Evolutionary conservation across 1,140 invertebrate species (phyloP).

Genomic region (Cotesia typhae): DNA sequence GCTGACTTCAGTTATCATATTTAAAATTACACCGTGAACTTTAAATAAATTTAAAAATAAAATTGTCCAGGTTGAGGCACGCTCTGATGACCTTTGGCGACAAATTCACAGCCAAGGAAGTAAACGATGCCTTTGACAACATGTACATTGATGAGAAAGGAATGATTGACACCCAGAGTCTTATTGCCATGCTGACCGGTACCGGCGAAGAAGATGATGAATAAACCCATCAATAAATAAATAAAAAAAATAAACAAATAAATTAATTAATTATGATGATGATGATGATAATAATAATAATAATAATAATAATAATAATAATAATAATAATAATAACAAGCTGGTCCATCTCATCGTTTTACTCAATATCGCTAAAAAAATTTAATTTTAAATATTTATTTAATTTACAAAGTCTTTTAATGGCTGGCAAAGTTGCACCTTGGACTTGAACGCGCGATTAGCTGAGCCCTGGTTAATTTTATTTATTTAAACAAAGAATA

Average conservation of each 20-base stretch:
- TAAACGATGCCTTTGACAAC: slow-evolving; percentile 94
- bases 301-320: slow-evolving; percentile 13
- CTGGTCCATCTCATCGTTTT: background rate
- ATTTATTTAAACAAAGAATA: background rate
- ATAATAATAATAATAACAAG: slow-evolving; percentile 15
- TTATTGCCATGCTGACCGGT: slow-evolving; percentile 88
- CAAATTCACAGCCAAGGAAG: slow-evolving; percentile 92
- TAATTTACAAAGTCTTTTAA: slow-evolving; percentile 38
- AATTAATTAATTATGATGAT: slow-evolving; percentile 13
- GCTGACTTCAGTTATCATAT: too few species aligned
- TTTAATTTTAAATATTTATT: slow-evolving; percentile 24
- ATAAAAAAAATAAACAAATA: slow-evolving; percentile 1
- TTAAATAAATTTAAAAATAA: slow-evolving; percentile 4
- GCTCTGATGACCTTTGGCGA: slow-evolving; percentile 96
- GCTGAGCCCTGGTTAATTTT: slow-evolving; percentile 8
- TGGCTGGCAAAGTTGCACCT: slow-evolving; percentile 35
- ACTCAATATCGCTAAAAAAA: background rate
- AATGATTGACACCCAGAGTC: slow-evolving; percentile 88
- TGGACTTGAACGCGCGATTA: slow-evolving; percentile 26
- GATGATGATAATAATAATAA: slow-evolving; percentile 11
- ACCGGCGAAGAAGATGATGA: slow-evolving; percentile 80
- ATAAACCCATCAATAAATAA: slow-evolving; percentile 23
- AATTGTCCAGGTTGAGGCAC: slow-evolving; percentile 80
- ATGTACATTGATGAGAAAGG: slow-evolving; percentile 94
- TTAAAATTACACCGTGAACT: too few species aligned